phyloP scores from a whole-genome alignment of 2,113 vertebrate genomes.

The Mus spicilegus region DNA sequence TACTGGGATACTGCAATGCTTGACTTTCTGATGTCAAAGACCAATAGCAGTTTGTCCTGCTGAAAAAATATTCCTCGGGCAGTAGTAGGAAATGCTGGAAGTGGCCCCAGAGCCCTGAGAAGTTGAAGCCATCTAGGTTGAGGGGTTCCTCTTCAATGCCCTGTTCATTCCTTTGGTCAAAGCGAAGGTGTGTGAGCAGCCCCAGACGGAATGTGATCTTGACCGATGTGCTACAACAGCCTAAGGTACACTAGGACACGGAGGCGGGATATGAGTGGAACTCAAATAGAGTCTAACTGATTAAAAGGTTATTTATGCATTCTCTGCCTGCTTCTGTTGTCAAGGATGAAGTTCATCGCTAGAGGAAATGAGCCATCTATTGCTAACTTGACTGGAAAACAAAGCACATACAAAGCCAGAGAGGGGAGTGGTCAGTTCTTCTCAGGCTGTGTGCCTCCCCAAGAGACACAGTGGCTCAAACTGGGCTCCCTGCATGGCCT shows the following conservation, averaged over 20 bases:
- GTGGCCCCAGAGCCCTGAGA: neutral
- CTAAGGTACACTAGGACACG: too few relatives aligned
- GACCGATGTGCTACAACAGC: neutral
- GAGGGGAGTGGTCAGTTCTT: too few relatives aligned
- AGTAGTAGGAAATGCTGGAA: neutral
- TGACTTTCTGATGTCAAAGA: neutral
- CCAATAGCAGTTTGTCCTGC: neutral
- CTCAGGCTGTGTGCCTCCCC: neutral
- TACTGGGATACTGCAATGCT: neutral
- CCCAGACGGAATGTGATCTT: too few relatives aligned
- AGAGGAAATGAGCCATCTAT: neutral
- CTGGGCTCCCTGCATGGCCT: neutral
- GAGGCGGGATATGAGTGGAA: neutral
- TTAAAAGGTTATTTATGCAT: neutral
- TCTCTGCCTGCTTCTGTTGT: neutral
- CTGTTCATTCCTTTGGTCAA: neutral
- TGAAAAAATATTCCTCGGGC: neutral
- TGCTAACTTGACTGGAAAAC: neutral
- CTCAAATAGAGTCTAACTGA: neutral
- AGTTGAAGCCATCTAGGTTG: neutral
- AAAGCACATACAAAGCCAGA: neutral
- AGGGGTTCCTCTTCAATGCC: neutral
- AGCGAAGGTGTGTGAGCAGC: neutral
- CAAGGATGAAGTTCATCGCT: neutral
- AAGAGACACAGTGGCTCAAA: neutral